phyloP scores from a whole-genome alignment of 2,797 vertebrate genomes.

The Helostoma temminkii region DNA sequence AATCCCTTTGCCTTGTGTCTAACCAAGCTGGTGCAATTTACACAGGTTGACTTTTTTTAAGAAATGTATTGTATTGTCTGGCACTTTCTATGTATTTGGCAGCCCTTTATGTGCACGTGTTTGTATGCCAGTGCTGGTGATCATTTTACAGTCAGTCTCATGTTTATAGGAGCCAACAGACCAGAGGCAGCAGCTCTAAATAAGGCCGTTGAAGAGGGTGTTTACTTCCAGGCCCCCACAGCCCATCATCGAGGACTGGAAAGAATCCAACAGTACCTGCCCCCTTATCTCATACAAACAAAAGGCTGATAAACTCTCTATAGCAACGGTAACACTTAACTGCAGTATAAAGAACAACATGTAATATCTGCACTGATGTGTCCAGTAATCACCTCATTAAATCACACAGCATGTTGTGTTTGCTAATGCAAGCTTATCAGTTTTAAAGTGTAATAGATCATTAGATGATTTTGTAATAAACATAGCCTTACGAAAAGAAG shows the following conservation, averaged over 20 bases:
- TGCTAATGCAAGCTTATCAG: too few species aligned
- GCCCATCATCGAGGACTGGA: slow-evolving; percentile 22
- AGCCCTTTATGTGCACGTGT: neutral
- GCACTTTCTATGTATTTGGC: neutral
- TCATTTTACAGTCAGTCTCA: slow-evolving; percentile 21
- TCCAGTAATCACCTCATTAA: neutral
- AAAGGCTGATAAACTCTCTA: slow-evolving; percentile 46
- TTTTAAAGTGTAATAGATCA: too few species aligned
- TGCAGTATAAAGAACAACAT: slow-evolving; percentile 3
- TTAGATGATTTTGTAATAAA: too few species aligned
- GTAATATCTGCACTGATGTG: slow-evolving; percentile 14
- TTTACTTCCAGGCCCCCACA: slow-evolving; percentile 40
- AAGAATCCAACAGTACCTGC: slow-evolving; percentile 48
- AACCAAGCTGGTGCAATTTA: neutral
- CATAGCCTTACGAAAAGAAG: too few species aligned
- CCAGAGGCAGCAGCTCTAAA: slow-evolving; percentile 41
- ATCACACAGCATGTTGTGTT: too few species aligned
- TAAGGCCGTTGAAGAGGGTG: slow-evolving; percentile 22
- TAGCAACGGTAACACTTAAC: slow-evolving; percentile 36
- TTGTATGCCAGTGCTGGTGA: neutral
- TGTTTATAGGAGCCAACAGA: neutral
- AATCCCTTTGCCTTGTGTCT: neutral
- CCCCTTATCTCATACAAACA: slow-evolving; percentile 52
- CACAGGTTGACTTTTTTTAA: neutral
- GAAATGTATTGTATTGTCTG: neutral